A percentile compares a stretch with the other conserved stretches of the same genome.
phyloP scores from a whole-genome alignment of 2,113 vertebrate species.

The Tympanuchus pallidicinctus region DNA sequence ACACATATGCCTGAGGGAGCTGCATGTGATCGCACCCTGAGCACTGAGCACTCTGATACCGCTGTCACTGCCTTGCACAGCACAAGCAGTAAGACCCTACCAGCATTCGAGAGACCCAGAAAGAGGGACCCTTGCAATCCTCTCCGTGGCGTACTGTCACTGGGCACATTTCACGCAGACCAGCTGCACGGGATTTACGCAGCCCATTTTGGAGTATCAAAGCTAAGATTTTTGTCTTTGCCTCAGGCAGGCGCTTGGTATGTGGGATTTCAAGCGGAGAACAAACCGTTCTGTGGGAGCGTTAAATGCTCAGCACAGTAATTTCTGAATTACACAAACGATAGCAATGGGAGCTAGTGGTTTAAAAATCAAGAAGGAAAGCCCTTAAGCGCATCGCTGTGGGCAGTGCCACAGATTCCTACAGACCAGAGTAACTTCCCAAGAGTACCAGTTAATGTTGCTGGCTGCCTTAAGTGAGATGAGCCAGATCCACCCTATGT shows the following conservation, averaged over 20 bases:
- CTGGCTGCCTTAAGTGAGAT: not conserved
- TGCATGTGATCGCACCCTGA: not conserved
- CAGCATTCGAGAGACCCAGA: conserved; percentile 20
- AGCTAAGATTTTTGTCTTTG: conserved; percentile 17
- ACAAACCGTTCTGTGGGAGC: conserved; percentile 56
- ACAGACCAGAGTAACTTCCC: not conserved
- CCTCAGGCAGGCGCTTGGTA: conserved; percentile 36
- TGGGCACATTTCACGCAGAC: conserved; percentile 43
- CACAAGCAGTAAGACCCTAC: conserved; percentile 19
- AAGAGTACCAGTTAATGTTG: not conserved
- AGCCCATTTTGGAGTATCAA: conserved; percentile 42
- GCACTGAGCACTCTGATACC: not conserved
- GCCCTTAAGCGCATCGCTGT: not conserved
- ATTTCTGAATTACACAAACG: conserved; percentile 6
- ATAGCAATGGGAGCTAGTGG: not conserved
- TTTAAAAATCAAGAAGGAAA: conserved; percentile 23
- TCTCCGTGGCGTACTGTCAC: not conserved
- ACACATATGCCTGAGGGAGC: not conserved
- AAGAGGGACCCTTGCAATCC: not conserved
- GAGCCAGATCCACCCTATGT: not conserved
- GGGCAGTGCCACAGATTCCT: not conserved
- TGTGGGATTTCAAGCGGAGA: conserved; percentile 44
- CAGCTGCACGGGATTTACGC: conserved; percentile 66
- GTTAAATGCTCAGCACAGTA: not conserved
- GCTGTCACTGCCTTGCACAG: not conserved